Percentiles rank a stretch among this genome's conserved stretches.
phyloP scores from a whole-genome alignment of 2,113 vertebrate genomes.

The Epinephelus cyanopodus region DNA sequence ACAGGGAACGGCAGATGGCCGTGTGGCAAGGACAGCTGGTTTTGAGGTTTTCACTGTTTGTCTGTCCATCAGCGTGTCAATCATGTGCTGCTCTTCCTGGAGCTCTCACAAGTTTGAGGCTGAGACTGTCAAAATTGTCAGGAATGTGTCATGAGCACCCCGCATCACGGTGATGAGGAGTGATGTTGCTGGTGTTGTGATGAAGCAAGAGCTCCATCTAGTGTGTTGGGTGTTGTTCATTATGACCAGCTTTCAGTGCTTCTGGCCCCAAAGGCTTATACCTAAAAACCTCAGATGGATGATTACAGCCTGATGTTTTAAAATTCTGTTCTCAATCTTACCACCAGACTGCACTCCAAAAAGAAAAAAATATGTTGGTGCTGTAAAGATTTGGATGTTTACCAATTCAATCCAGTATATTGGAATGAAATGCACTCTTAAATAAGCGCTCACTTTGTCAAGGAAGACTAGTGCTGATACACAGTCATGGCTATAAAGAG shows the following conservation, averaged over 20 bases:
- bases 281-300: not conserved
- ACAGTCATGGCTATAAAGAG: not conserved
- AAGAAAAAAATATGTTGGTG: not conserved
- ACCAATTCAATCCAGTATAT: not conserved
- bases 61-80: constrained; percentile 71
- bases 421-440: not conserved
- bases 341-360: not conserved
- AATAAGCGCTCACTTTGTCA: not conserved
- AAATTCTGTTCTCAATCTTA: not conserved
- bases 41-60: constrained; percentile 65
- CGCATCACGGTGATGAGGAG: constrained; percentile 24
- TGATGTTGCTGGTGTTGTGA: not conserved
- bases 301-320: not conserved
- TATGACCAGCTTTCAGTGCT: not conserved
- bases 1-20: constrained; percentile 69
- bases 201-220: constrained; percentile 77
- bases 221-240: constrained; percentile 28
- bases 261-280: not conserved
- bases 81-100: constrained; percentile 53
- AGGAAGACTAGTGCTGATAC: no score
- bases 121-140: constrained; percentile 65
- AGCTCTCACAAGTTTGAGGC: constrained; percentile 47
- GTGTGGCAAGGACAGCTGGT: constrained; percentile 66
- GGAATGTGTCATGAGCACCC: constrained; percentile 48
- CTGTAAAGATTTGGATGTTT: constrained; percentile 1